phyloP scores from a whole-genome alignment of 2,113 vertebrate species.

The Etia nguti region DNA sequence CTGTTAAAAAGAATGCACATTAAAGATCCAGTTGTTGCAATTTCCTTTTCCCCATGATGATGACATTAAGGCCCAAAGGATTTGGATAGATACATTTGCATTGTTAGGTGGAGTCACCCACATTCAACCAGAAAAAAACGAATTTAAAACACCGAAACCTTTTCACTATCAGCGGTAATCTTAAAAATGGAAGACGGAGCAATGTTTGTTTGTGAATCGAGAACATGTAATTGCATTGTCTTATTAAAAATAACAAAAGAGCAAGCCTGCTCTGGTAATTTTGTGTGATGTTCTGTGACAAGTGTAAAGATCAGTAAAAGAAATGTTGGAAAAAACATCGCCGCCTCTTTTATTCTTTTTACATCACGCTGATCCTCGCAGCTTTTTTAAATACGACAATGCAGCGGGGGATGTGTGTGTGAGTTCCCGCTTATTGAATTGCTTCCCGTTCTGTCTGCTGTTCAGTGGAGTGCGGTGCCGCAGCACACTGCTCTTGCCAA shows the following conservation, averaged over 20 bases:
- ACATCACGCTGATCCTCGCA: neutral
- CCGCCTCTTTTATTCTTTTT: neutral
- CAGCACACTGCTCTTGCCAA: slow-evolving; percentile 21
- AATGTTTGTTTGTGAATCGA: slow-evolving; percentile 44
- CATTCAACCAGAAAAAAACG: neutral
- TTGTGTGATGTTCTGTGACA: slow-evolving; percentile 68
- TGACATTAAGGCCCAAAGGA: neutral
- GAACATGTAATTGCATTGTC: slow-evolving; percentile 45
- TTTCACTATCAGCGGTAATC: neutral
- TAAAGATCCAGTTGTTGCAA: neutral
- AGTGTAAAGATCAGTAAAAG: slow-evolving; percentile 66
- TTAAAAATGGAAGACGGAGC: slow-evolving; percentile 15
- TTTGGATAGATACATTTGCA: neutral
- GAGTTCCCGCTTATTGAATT: neutral
- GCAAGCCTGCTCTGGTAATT: slow-evolving; percentile 49
- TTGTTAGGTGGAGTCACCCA: neutral
- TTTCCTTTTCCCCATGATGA: neutral
- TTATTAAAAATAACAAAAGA: slow-evolving; percentile 48
- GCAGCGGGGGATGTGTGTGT: neutral
- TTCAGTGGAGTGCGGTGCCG: slow-evolving; percentile 7
- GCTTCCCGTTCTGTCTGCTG: slow-evolving; percentile 5
- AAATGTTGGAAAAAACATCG: slow-evolving; percentile 16
- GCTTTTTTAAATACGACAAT: neutral
- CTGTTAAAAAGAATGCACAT: neutral
- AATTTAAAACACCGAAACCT: neutral